Base-by-base conservation (phyloP, 35 echinoderm and acorn worm species). In the Chiridota heheva region DNA sequence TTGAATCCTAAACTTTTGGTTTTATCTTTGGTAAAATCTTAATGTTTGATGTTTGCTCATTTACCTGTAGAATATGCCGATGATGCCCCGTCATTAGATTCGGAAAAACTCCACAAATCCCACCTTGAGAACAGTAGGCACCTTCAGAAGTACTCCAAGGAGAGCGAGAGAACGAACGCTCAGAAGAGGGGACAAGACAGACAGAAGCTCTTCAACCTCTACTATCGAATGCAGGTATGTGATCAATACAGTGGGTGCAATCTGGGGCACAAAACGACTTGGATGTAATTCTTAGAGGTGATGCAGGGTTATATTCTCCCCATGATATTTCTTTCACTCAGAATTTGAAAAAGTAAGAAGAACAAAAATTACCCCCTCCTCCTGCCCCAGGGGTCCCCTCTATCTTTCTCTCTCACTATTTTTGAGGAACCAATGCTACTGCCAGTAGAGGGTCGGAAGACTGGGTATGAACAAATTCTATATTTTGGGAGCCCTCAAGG, bases 101-200 rank as follows among this genome's bases (percentile, higher is more conserved):
- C 80, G 36, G 37, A 90, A 24, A 81, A 90, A 56, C 76, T 76
- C 31, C 57, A 72, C 76, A 80, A 80, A 60, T 53, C 63, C 16
- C 72, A 82, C 30, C 44, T 84, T 18, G 81, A 96, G 76, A 89
- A 96, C 48, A 92, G 85, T 38, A 92, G 84, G 57, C 88, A 85
- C 64, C 80, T 98, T 13, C 84, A 70, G 58, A 62, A 77, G 38
- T 98, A 98, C 31, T 84, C 83, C 20, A 88, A 87, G 48, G 95
- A 98, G 68, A 98, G 75, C 49, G 95, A 98, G 63, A 75, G 89
- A 35, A 88, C 80, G 44, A 98, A 98, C 57, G 89, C 95, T 7
- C 85, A 88, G 46, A 88, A 82, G 46, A 70, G 95, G 64, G 81
- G 76, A 42, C 83, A 97, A 46, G 78, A 88, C 58, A 72, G 89